These are phyloP conservation scores for Drosophila murphyi DNA, from an alignment of 1,140 invertebrate genomes.

Conservation along the genomic window DNA sequence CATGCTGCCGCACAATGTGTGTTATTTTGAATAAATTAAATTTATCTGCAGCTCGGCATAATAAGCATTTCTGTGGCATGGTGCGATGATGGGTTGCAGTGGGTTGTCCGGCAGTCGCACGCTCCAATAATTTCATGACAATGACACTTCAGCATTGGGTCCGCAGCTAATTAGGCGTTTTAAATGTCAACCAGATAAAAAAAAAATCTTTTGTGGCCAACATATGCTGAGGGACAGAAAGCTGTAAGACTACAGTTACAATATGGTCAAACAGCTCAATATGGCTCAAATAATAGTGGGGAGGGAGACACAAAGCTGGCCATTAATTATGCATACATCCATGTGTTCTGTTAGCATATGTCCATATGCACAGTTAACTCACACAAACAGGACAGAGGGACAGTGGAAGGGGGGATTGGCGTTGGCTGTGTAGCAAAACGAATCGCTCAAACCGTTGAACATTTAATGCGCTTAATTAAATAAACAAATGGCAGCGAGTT, in stretches of 20 bases:
- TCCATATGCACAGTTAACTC: slow-evolving; percentile 28
- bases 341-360: slow-evolving; percentile 31
- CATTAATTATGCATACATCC: slow-evolving; percentile 75
- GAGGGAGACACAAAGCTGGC: slow-evolving; percentile 46
- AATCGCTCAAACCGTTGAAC: slow-evolving; percentile 44
- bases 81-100: slow-evolving; percentile 6
- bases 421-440: slow-evolving; percentile 2
- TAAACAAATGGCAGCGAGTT: slow-evolving; percentile 71
- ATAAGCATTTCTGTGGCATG: slow-evolving; percentile 47
- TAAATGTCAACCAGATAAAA: slow-evolving; percentile 66
- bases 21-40: slow-evolving; percentile 79
- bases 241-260: slow-evolving; percentile 42
- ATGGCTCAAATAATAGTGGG: slow-evolving; percentile 57
- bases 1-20: slow-evolving; percentile 55
- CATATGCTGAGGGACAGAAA: slow-evolving; percentile 42
- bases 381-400: not conserved
- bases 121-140: slow-evolving; percentile 75
- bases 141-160: slow-evolving; percentile 22
- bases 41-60: slow-evolving; percentile 57
- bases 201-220: slow-evolving; percentile 43
- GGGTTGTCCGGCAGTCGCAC: slow-evolving; percentile 43
- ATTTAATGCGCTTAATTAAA: slow-evolving; percentile 78
- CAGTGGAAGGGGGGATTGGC: not conserved
- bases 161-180: slow-evolving; percentile 76
- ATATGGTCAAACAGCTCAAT: slow-evolving; percentile 67